Evolutionary conservation across 2,797 vertebrate genomes (phyloP), one percentile per base, ranked within the genome.

Genomic region (Pelochelys cantorii): DNA sequence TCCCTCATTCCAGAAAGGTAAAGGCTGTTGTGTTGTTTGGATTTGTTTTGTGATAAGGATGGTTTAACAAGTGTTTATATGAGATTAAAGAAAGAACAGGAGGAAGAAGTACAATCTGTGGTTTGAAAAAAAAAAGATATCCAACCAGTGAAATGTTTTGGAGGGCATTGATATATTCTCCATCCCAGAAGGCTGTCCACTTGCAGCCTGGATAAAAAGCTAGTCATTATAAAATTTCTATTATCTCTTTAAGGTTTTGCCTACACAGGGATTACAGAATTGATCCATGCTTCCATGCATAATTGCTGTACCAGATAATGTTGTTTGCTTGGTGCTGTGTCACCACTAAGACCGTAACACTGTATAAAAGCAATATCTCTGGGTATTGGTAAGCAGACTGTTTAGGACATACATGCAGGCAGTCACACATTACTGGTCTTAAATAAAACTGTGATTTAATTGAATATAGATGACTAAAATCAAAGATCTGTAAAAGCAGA

Each of bases 1-100:
- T 99, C 87, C 99, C 99, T 2, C 93, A 98, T 95, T 98, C 99
- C 74, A 98, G 81, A 93, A 98, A 98, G 98, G 99, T 99, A 94
- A 95, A 94, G 86, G 25, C 74, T 88, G 37, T 3, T 37, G 1
- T 2, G 60, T 83, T 75, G 11, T 56, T 90, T 88, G 34, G 11
- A 29, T 92, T 88, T 90, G 13, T 25, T 93, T 90, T 89, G 29
- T 52, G 34, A 23, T 71, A 18, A 77, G 74, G 14, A 17, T 52
- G 23, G 20, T 27, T 29, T 42, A 52, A 52, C 42, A 17, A 60
- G 52, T 59, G 17, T 71, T 86, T 91, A 53, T 79, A 83, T 53
- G 15, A 25, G 59, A 4, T 62, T 59, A 68, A 85, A 68, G 56
- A 54, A 94, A 84, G 17, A 81, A 20, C 37, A 71, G 3, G 4